Base-by-base conservation (phyloP, 2,797 vertebrate genomes). In the Miichthys miiuy region DNA sequence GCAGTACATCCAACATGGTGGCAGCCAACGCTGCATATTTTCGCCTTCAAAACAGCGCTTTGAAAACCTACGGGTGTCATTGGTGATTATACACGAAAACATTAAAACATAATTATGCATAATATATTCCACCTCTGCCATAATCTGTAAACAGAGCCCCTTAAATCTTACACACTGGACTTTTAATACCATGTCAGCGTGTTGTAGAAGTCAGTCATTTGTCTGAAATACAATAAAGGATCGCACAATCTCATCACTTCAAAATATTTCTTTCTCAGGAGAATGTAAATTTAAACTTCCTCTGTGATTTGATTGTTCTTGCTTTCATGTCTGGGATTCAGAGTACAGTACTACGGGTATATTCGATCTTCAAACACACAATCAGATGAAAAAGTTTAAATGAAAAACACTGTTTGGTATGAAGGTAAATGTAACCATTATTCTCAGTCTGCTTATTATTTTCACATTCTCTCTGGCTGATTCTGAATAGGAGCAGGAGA, bases 261-360 rank as follows among this genome's bases (percentile, higher is more conserved):
- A 66, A 81, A 86, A 70, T 65, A 51, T 76, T 77, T 70, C 57
- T 58, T 64, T 74, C 71, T 78, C 63, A 20, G 23, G 61, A 64
- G 56, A 65, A 67, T 87, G 71, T 70, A 80, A 77, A 87, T 84
- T 79, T 68, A 81, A 76, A 58, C 60, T 68, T 81, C 42, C 14
- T 55, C 76, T 52, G 20, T 21, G 71, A 82, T 79, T 30, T 80
- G 42, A 79, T 75, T 84, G 51, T 58, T 54, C 17, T 13, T 46
- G 21, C 12, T 61, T 77, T 65, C 47, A 4, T 44, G 13, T 48
- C 17, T 42, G 10, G 42, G 48, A 27, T 52, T 52, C 47, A 41
- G 44, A 11, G 42, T 51, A 51, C 34, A 75, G 5, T 47, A 21
- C 13, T 4, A n/a, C 27, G 21, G 30, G 10, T 47, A 16, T 66